Evolutionary conservation across 2,888 invertebrate genomes (phyloP), one percentile per base, ranked within the genome.

Genomic region (Drosophila fungiperda): DNA sequence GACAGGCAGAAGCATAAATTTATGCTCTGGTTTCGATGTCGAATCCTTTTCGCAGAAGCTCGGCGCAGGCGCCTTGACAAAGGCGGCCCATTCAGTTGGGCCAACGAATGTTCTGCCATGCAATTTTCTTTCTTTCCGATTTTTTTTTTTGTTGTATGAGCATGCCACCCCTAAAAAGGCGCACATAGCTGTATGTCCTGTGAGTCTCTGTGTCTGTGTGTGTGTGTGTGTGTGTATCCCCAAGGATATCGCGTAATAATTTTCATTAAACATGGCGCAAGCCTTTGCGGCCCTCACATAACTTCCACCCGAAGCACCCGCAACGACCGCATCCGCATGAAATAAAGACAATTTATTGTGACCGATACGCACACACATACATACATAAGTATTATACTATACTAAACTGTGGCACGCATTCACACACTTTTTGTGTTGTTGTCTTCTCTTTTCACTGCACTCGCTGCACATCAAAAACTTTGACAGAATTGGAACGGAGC

Each of bases 221-320:
- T 64, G 53, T 64, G 9, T 63, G 49, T 42, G 58, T 50, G 49
- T 57, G 63, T 67, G 59, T 60, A 64, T 86, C 82, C 78, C 82
- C 81, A 88, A 89, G 89, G 90, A 89, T 89, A 86, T 79, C 82
- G 80, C 83, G 87, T 82, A 90, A 91, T 90, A 91, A 90, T 91
- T 91, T 88, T 81, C 85, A 91, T 84, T 88, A 85, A 83, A 85
- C 78, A 89, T 82, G 75, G 79, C 77, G 80, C 80, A 82, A 78
- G 75, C 79, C 74, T 84, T 82, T 84, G 73, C 85, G 59, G 59
- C 55, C 67, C 59, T 67, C 71, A 57, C 75, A 72, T 61, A 60
- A 68, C 62, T 62, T 72, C 59, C 54, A 42, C 42, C 50, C 42
- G 68, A 54, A n/a, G 20, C 53, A 42, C 60, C 32, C 68, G 23